These are phyloP conservation scores for Mimumesa dahlbomi DNA, from an alignment of 2,888 invertebrate species.

Conservation along the genomic window DNA sequence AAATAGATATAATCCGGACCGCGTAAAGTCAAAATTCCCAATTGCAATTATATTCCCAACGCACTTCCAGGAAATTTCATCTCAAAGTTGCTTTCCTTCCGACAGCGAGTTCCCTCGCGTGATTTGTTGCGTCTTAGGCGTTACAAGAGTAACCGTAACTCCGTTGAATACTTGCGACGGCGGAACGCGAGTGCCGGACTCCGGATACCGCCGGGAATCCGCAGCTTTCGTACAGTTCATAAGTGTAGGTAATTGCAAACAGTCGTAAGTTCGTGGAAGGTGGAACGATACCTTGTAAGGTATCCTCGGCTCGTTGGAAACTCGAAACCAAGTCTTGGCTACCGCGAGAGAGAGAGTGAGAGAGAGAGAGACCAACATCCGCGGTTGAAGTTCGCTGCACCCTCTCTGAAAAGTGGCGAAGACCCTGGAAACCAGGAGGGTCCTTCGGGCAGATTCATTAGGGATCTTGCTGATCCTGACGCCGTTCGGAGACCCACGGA, in stretches of 20 bases:
- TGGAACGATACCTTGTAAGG: constrained; percentile 51
- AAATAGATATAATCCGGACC: no score
- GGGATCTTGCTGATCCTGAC: constrained; percentile 75
- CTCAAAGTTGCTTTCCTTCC: no score
- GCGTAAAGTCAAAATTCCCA: no score
- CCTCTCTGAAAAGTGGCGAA: constrained; percentile 59
- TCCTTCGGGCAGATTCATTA: constrained; percentile 73
- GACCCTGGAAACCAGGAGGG: constrained; percentile 51
- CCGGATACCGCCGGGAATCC: constrained; percentile 43
- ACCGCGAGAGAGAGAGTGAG: constrained; percentile 58
- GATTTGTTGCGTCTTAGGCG: not conserved
- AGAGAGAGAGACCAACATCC: no score
- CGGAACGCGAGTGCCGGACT: constrained; percentile 53
- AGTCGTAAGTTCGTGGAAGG: constrained; percentile 59
- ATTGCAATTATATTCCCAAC: no score
- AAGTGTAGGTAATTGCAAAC: constrained; percentile 59
- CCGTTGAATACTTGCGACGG: constrained; percentile 44
- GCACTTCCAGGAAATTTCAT: no score
- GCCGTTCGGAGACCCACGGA: constrained; percentile 65
- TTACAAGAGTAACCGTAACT: constrained; percentile 48
- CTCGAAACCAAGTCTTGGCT: constrained; percentile 62
- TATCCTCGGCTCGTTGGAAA: constrained; percentile 61
- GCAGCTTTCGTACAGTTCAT: constrained; percentile 46
- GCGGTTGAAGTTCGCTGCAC: constrained; percentile 63
- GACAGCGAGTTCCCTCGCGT: constrained; percentile 34